phyloP scores from a whole-genome alignment of 2,113 vertebrate genomes.

The Oophaga pumilio region DNA sequence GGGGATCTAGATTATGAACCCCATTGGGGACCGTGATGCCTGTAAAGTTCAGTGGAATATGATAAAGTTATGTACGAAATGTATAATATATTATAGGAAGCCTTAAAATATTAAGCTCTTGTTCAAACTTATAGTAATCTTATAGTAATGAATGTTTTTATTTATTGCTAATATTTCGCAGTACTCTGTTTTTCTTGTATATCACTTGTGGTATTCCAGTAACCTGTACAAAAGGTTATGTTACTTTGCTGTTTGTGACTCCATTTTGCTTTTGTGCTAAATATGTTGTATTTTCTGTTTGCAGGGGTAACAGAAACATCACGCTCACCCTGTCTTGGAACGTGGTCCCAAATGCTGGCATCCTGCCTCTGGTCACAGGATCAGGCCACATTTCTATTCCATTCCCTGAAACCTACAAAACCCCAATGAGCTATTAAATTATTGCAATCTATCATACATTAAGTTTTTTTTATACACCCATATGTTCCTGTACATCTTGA shows the following conservation, averaged over 20 bases:
- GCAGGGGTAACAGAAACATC: slow-evolving; percentile 94
- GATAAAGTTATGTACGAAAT: too few species aligned
- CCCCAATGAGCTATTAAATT: slow-evolving; percentile 90
- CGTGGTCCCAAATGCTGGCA: slow-evolving; percentile 95
- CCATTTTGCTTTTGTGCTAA: background rate
- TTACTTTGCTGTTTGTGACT: background rate
- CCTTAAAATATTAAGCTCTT: too few species aligned
- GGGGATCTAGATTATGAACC: too few species aligned
- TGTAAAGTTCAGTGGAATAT: too few species aligned
- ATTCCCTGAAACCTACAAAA: slow-evolving; percentile 93
- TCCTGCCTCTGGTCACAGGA: slow-evolving; percentile 93
- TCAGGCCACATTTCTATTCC: slow-evolving; percentile 88
- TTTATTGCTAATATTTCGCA: too few species aligned
- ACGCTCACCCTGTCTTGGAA: slow-evolving; percentile 98
- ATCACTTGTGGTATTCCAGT: too few species aligned
- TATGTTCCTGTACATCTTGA: slow-evolving; percentile 72
- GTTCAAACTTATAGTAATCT: too few species aligned
- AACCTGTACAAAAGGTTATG: background rate
- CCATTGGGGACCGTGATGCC: too few species aligned
- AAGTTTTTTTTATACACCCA: slow-evolving; percentile 74
- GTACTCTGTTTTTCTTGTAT: too few species aligned
- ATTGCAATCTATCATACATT: slow-evolving; percentile 75
- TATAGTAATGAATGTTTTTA: too few species aligned
- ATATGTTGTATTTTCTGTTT: slow-evolving; percentile 57
- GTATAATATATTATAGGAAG: too few species aligned